These are phyloP conservation scores for Xylophagus ater DNA, from an alignment of 2,888 invertebrate species.

Conservation along the genomic window DNA sequence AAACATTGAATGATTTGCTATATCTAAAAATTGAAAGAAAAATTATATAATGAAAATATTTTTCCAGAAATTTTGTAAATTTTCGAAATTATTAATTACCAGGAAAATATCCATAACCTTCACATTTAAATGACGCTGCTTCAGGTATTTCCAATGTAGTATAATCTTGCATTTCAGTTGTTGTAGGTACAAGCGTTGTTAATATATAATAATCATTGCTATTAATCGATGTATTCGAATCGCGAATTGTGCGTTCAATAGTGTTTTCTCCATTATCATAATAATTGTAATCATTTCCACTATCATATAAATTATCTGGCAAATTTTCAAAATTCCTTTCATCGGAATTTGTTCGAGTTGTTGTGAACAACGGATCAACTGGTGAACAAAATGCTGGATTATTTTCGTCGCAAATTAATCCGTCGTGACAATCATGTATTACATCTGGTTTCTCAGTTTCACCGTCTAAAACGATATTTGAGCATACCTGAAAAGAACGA, in stretches of 20 bases:
- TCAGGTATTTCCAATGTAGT: constrained; percentile 6
- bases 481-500: constrained; percentile 18
- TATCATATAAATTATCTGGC: neutral
- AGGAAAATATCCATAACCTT: constrained; percentile 19
- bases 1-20: constrained; percentile 15
- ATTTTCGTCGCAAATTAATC: constrained; percentile 21
- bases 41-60: neutral
- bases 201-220: neutral
- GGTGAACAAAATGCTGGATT: constrained; percentile 22
- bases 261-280: constrained; percentile 7
- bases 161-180: constrained; percentile 1
- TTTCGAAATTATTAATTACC: constrained; percentile 9
- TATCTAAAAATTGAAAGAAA: constrained; percentile 14
- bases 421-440: constrained; percentile 16
- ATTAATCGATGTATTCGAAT: neutral
- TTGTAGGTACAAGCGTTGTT: neutral
- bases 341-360: neutral
- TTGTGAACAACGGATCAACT: constrained; percentile 11
- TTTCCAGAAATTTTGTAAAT: neutral
- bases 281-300: neutral
- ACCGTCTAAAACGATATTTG: constrained; percentile 13
- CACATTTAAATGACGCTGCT: constrained; percentile 15
- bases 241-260: neutral
- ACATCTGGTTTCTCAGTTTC: constrained; percentile 12
- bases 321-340: constrained; percentile 2